These are phyloP conservation scores for Nannospalax galili DNA, from an alignment of 2,113 vertebrate genomes.

Conservation along the genomic window DNA sequence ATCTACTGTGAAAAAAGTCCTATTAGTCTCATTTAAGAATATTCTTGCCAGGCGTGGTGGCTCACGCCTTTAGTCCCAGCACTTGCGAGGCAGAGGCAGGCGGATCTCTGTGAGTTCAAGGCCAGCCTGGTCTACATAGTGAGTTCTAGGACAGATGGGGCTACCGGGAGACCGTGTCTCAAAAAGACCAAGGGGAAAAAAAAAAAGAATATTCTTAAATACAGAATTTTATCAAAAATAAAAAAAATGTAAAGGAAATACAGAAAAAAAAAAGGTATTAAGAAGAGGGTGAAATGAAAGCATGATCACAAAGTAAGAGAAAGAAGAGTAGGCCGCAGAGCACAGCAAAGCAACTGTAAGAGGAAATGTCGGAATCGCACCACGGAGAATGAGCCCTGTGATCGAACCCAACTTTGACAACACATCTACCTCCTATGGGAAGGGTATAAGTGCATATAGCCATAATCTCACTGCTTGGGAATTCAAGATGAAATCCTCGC, in stretches of 20 bases:
- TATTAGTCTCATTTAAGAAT: background rate
- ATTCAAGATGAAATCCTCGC: slow-evolving; percentile 16
- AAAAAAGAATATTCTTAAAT: slow-evolving; percentile 31
- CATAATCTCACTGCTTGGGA: background rate
- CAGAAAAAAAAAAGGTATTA: background rate
- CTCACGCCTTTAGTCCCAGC: too few species aligned
- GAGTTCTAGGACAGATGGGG: too few species aligned
- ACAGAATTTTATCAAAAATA: slow-evolving; percentile 33
- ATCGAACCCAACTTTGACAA: background rate
- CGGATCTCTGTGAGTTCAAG: too few species aligned
- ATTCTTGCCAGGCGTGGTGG: too few species aligned
- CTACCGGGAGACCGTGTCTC: too few species aligned
- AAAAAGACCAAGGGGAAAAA: too few species aligned
- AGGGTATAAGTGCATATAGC: background rate
- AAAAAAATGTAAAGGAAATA: background rate
- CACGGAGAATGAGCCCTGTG: background rate
- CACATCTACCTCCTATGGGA: background rate
- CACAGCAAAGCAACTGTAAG: background rate
- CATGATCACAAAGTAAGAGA: background rate
- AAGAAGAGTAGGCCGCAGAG: background rate
- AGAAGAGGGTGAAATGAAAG: background rate
- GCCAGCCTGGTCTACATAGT: too few species aligned
- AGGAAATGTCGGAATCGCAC: background rate
- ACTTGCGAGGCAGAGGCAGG: too few species aligned
- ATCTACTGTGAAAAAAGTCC: slow-evolving; percentile 14